A percentile compares a stretch with the other conserved stretches of the same genome.
Conservation (phyloP, 1,140 invertebrate species). For the Homarus americanus region DNA sequence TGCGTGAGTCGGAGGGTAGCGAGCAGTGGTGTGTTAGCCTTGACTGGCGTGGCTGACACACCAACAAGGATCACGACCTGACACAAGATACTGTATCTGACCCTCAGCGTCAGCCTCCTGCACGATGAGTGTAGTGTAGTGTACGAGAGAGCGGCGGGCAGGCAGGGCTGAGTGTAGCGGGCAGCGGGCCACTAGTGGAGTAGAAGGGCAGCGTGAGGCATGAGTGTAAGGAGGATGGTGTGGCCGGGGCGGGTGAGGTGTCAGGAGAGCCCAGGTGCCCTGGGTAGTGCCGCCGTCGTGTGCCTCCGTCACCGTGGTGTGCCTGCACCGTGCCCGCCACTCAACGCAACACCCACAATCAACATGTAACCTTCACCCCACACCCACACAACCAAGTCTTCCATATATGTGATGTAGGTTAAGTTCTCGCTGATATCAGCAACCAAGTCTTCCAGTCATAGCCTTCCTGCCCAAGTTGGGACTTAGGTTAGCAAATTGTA, state of each 20-base stretch:
- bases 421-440: slow-evolving; percentile 16
- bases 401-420: slow-evolving; percentile 20
- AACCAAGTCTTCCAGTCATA: slow-evolving; percentile 42
- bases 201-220: neutral
- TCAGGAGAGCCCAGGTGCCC: slow-evolving; percentile 15
- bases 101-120: too few species aligned
- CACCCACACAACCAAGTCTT: slow-evolving; percentile 29
- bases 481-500: neutral
- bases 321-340: neutral
- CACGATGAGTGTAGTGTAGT: slow-evolving; percentile 1
- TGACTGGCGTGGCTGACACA: too few species aligned
- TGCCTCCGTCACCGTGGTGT: neutral
- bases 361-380: neutral
- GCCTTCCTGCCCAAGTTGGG: neutral
- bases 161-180: neutral
- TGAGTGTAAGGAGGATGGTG: slow-evolving; percentile 22
- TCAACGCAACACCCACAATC: neutral
- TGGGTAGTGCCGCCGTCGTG: neutral
- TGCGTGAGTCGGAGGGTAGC: too few species aligned
- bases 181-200: too few species aligned
- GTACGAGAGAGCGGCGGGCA: neutral
- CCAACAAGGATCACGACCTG: too few species aligned
- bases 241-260: slow-evolving; percentile 17
- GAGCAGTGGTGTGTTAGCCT: too few species aligned
- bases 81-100: too few species aligned